Evolutionary conservation across 37 sponge, comb jelly and placozoan species (phyloP), one percentile per base, ranked within the genome.

Genomic region (Spongilla lacustris): DNA sequence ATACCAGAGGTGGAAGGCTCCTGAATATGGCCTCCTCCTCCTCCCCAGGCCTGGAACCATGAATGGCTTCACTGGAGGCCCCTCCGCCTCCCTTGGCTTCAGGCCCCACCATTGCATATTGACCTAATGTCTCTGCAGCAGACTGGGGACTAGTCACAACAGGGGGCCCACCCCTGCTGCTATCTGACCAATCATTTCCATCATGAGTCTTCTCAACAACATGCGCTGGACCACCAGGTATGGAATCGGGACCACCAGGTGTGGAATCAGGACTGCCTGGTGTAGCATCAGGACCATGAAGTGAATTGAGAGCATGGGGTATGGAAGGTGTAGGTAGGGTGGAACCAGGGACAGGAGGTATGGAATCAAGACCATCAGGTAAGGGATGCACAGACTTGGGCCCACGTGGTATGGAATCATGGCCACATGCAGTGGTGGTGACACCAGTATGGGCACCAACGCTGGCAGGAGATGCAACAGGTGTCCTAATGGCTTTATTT

Each of bases 1-100:
- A 91, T 0, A 50, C 17, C 66, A 91, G 76, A 12, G 79, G 83
- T 27, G 77, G 78, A 23, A 86, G 80, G 35, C 78, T 72, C 34
- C 35, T 48, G 36, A 90, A 90, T 1, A 83, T 80, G 6, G 36
- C 41, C 36, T 73, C 84, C 68, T 72, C 84, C 75, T 76, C 85
- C 36, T 75, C 85, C 50, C 24, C 24, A 31, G 3, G 41, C 71
- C 72, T 2, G 21, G 48, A 9, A 11, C 38, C 23, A 32, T 58
- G 14, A 73, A 26, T 38, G 22, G 27, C 50, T 66, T 11, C 34
- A 41, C n/a, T 8, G 46, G 46, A 10, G 46, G 46, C 8, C 8
- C 8, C 4, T 4, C 8, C 8, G 46, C 58, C 58, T 58, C 1
- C 58, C 11, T 58, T 58, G 58, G 58, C 58, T 58, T 58, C 58